Percentiles rank a stretch among this genome's conserved stretches.
Conservation (phyloP, 1,140 invertebrate genomes). For the Drosophila sulfurigaster region DNA sequence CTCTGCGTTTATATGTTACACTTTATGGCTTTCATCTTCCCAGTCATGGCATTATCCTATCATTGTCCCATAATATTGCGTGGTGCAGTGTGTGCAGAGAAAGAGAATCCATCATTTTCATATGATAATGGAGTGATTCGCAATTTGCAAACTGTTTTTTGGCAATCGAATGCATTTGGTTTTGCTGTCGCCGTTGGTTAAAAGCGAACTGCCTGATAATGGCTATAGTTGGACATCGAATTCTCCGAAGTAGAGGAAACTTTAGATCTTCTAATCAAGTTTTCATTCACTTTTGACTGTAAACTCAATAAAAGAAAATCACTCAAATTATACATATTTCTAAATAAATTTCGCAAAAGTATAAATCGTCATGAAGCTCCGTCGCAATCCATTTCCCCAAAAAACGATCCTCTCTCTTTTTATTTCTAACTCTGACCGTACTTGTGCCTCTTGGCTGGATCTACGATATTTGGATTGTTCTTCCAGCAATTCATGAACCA, state of each 20-base stretch:
- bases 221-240: not conserved
- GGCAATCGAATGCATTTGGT: conserved; percentile 91
- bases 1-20: conserved; percentile 89
- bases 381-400: conserved; percentile 68
- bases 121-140: conserved; percentile 90
- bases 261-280: not conserved
- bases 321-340: not conserved
- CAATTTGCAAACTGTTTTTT: conserved; percentile 89
- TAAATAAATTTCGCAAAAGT: not conserved
- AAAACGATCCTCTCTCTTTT: conserved; percentile 20
- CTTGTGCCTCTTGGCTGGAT: conserved; percentile 71
- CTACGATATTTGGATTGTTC: conserved; percentile 88
- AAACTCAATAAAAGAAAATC: not conserved
- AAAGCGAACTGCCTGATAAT: conserved; percentile 12
- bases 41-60: conserved; percentile 87
- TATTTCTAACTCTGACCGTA: conserved; percentile 54
- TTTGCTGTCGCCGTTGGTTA: conserved; percentile 79
- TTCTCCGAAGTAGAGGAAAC: not conserved
- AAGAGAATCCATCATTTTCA: conserved; percentile 3
- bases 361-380: conserved; percentile 22
- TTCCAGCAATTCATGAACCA: conserved; percentile 87
- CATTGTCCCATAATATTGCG: conserved; percentile 86
- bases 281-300: not conserved
- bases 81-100: conserved; percentile 27
- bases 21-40: conserved; percentile 86